A percentile compares a stretch with the other conserved stretches of the same genome.
Evolutionary conservation across 1,140 invertebrate species (phyloP).

Genomic region (Melanaphis sacchari): DNA sequence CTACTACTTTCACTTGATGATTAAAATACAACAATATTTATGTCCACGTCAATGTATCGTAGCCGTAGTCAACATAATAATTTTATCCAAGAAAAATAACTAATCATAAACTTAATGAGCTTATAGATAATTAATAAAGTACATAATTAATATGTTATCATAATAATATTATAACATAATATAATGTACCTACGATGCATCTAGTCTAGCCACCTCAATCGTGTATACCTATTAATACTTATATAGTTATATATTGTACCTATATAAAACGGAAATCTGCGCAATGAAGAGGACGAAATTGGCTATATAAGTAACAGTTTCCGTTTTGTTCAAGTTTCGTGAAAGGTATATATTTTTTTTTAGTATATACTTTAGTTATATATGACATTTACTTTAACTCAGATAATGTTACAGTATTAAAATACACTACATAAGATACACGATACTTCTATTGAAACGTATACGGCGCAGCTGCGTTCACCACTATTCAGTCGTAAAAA

Average conservation of each 20-base stretch:
- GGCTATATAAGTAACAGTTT: background rate
- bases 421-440: background rate
- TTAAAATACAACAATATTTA: too few species aligned
- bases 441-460: background rate
- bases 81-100: too few species aligned
- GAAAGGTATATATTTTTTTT: background rate
- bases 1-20: too few species aligned
- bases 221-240: background rate
- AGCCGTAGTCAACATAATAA: too few species aligned
- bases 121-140: too few species aligned
- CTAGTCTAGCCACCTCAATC: background rate
- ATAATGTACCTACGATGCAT: background rate
- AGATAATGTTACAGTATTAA: slow-evolving; percentile 18
- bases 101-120: too few species aligned
- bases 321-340: background rate
- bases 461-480: background rate
- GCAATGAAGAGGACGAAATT: slow-evolving; percentile 28
- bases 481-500: background rate
- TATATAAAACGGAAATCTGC: slow-evolving; percentile 26
- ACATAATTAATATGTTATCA: too few species aligned
- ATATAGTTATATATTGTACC: background rate
- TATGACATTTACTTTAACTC: background rate
- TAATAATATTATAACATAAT: too few species aligned
- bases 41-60: too few species aligned
- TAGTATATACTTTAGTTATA: background rate